Percentiles rank a stretch among this genome's conserved stretches.
These are phyloP conservation scores for Desmodus rotundus DNA, from an alignment of 2,113 vertebrate species.

Conservation along the genomic window DNA sequence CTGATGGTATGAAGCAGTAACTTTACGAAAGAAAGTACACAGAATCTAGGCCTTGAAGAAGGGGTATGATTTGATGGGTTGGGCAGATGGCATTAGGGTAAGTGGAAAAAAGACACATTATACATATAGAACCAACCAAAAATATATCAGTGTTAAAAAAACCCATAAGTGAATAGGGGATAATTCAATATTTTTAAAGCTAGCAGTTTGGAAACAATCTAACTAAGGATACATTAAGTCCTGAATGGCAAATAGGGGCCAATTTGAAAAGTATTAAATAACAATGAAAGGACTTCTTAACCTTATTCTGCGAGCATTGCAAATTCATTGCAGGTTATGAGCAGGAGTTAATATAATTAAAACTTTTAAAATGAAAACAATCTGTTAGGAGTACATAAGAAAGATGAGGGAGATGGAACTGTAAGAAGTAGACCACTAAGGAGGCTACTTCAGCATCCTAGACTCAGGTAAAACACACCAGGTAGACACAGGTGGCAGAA, in stretches of 20 bases:
- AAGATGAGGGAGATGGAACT: not conserved
- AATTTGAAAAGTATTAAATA: constrained; percentile 10
- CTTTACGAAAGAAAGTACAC: not conserved
- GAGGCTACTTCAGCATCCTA: not conserved
- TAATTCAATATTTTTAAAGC: not conserved
- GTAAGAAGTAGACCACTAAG: not conserved
- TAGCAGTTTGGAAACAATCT: not conserved
- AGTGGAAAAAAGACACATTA: not conserved
- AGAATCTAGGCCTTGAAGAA: not conserved
- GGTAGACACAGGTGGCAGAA: accelerated
- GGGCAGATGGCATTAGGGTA: not conserved
- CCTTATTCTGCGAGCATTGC: not conserved
- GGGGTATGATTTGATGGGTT: not conserved
- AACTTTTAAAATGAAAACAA: not conserved
- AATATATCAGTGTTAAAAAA: not conserved
- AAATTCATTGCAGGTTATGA: not conserved
- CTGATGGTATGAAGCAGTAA: not conserved
- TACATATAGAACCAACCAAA: not conserved
- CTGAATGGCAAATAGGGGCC: not conserved
- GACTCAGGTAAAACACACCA: not conserved
- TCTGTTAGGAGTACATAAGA: not conserved
- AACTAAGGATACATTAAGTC: not conserved
- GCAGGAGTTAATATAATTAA: not conserved
- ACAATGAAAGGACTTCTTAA: constrained; percentile 3
- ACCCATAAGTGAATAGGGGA: not conserved